phyloP scores from a whole-genome alignment of 2,888 invertebrate species.

The Ditylenchus weischeri region DNA sequence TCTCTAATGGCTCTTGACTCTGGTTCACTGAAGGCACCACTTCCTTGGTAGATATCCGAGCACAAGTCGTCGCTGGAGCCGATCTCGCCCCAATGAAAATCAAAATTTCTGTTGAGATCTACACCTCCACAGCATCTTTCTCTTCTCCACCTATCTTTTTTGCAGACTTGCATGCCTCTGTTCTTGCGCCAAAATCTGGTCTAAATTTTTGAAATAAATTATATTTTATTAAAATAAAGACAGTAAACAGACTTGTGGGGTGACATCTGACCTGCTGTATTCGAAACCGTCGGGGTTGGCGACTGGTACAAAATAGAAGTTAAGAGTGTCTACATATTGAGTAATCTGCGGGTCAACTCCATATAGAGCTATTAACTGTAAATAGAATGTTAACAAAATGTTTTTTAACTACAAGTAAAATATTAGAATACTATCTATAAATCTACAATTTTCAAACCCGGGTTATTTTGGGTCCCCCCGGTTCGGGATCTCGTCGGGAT shows the following conservation, averaged over 20 bases:
- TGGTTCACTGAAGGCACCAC: constrained; percentile 45
- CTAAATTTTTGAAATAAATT: constrained; percentile 24
- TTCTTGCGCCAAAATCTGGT: constrained; percentile 56
- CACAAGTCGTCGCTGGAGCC: constrained; percentile 55
- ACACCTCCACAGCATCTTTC: constrained; percentile 57
- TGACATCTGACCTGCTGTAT: constrained; percentile 51
- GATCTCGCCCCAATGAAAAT: constrained; percentile 51
- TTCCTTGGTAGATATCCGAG: constrained; percentile 56
- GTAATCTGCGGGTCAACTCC: constrained; percentile 37
- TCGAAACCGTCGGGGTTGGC: constrained; percentile 53
- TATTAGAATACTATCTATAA: too few species aligned
- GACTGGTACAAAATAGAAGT: constrained; percentile 53
- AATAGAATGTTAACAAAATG: constrained; percentile 4
- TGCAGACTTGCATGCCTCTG: constrained; percentile 48
- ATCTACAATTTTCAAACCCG: too few species aligned
- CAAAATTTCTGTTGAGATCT: constrained; percentile 57
- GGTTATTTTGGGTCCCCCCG: too few species aligned
- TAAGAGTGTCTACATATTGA: constrained; percentile 35
- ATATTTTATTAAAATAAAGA: neutral
- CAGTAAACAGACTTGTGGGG: constrained; percentile 32
- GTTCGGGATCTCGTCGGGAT: too few species aligned
- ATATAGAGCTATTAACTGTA: constrained; percentile 51
- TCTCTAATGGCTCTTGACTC: constrained; percentile 54
- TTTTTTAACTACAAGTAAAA: too few species aligned
- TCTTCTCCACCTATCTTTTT: constrained; percentile 52